Conservation (phyloP, 1,140 invertebrate species). For the Xylocopa sonorina region DNA sequence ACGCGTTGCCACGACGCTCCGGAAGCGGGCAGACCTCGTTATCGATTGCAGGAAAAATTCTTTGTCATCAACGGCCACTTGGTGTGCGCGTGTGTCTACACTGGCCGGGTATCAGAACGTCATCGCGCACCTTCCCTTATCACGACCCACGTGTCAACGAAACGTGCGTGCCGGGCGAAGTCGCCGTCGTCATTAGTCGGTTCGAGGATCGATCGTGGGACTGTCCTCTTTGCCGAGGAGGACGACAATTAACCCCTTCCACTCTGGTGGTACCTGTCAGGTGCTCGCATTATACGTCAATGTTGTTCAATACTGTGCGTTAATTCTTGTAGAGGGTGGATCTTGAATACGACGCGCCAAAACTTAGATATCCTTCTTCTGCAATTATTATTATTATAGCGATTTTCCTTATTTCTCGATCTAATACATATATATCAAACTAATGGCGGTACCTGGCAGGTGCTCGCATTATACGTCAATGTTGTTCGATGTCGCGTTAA, state of each 20-base stretch:
- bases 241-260: slow-evolving; percentile 62
- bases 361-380: no score
- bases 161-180: not conserved
- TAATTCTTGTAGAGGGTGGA: not conserved
- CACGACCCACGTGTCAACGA: slow-evolving; percentile 8
- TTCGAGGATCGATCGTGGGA: slow-evolving; percentile 40
- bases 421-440: no score
- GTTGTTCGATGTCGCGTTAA: no score
- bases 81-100: no score
- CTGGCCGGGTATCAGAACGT: not conserved
- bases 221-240: slow-evolving; percentile 3
- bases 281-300: no score
- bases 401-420: no score
- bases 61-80: slow-evolving; percentile 24
- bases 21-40: slow-evolving; percentile 26
- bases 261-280: no score
- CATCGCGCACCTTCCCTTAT: slow-evolving; percentile 18
- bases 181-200: slow-evolving; percentile 1
- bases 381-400: no score
- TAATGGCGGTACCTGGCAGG: no score
- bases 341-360: no score
- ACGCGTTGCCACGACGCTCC: slow-evolving; percentile 47
- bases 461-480: no score
- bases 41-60: slow-evolving; percentile 51
- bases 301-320: no score